Conservation (phyloP, 2,113 vertebrate species). For the Saccopteryx bilineata region DNA sequence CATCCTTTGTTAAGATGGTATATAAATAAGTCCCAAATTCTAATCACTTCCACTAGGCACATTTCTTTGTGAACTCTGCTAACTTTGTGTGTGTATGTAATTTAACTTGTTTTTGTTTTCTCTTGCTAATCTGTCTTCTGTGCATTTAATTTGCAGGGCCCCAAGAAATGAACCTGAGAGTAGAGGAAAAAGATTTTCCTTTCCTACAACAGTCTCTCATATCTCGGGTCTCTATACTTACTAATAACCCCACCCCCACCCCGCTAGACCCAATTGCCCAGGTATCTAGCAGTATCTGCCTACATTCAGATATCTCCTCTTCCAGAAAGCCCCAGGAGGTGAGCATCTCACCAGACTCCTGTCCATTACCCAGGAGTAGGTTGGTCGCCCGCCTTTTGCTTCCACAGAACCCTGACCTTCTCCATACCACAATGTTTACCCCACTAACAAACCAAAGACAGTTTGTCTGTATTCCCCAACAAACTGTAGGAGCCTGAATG, state of each 20-base stretch:
- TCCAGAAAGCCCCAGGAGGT: background rate
- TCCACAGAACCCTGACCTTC: background rate
- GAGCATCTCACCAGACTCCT: background rate
- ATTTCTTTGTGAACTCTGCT: background rate
- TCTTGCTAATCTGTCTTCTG: background rate
- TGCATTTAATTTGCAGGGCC: background rate
- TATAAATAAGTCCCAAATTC: background rate
- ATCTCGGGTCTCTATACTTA: background rate
- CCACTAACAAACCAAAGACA: background rate
- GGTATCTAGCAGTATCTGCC: background rate
- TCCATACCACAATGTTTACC: background rate
- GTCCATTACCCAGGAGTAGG: background rate
- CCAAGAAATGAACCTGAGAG: background rate
- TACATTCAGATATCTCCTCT: background rate
- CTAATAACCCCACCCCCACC: background rate
- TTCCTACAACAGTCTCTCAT: background rate
- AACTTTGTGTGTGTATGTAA: background rate
- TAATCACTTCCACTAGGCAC: background rate
- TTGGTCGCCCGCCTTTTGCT: background rate
- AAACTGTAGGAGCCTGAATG: background rate
- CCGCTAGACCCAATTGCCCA: background rate
- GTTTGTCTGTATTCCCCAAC: background rate
- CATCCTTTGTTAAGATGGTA: background rate
- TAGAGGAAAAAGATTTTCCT: background rate
- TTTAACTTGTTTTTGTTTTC: background rate